Evolutionary conservation across 2,113 vertebrate species (phyloP).

Genomic region (Tor tambroides): DNA sequence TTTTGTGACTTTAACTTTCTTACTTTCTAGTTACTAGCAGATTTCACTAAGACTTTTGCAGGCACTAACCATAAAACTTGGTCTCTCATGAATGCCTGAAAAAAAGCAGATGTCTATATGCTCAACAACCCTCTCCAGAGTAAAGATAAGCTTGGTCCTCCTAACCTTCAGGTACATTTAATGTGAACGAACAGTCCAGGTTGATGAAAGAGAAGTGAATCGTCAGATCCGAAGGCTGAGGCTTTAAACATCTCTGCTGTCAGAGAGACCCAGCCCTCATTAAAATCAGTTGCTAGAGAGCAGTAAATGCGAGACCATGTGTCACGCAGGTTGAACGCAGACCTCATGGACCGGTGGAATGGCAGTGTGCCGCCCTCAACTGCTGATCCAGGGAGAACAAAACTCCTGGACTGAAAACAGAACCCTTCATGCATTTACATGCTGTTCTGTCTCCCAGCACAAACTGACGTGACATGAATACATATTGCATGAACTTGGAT

Average conservation of each 20-base stretch:
- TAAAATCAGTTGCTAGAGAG: slow-evolving; percentile 62
- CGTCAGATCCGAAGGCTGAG: background rate
- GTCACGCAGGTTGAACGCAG: slow-evolving; percentile 45
- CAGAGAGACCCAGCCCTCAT: slow-evolving; percentile 56
- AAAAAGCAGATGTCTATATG: slow-evolving; percentile 61
- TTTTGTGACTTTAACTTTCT: no score
- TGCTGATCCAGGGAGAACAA: slow-evolving; percentile 44
- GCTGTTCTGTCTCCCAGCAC: slow-evolving; percentile 38
- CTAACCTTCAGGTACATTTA: background rate
- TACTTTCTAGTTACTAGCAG: no score
- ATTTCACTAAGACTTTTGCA: no score
- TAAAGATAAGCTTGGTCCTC: background rate
- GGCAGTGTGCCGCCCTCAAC: slow-evolving; percentile 55
- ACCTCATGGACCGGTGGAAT: slow-evolving; percentile 34
- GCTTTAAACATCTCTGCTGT: slow-evolving; percentile 43
- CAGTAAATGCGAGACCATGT: slow-evolving; percentile 40
- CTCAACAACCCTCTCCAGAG: slow-evolving; percentile 42
- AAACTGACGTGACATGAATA: slow-evolving; percentile 27
- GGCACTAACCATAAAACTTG: no score
- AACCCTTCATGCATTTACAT: slow-evolving; percentile 42
- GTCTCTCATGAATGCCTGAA: slow-evolving; percentile 56
- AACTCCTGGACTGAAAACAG: slow-evolving; percentile 52
- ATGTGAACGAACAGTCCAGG: background rate
- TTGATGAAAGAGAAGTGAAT: slow-evolving; percentile 36
- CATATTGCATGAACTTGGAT: slow-evolving; percentile 37